Evolutionary conservation across 2,888 invertebrate species (phyloP), one percentile per base, ranked within the genome.

Genomic region (Pyrrhosoma nymphula): DNA sequence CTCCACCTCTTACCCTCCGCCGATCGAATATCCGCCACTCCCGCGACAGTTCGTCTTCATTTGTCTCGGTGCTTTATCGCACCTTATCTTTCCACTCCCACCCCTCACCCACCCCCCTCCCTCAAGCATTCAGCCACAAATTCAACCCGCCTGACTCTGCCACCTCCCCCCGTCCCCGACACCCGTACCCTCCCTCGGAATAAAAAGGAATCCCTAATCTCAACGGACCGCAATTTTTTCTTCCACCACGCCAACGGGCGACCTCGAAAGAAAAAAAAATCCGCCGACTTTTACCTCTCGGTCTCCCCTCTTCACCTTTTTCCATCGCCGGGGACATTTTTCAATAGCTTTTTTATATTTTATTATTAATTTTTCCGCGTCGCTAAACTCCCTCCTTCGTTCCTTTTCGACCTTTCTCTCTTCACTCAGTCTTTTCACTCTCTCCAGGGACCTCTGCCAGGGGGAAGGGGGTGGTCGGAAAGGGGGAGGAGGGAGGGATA

Each of bases 31-130:
- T 16, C 82, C 35, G 18, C 30, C 82, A 35, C 89, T 16, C 55
- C 56, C n/a, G 26, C 26, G 55, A 26, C 47, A 93, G 69, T 93
- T 93, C 93, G 93, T 93, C 93, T 93, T 93, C 93, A 93, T 93
- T 93, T 93, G 93, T 93, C 93, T 75, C 69, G n/a, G 47, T 47
- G 47, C 93, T 91, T 93, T 93, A 93, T 69, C 93, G 35, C 69
- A 55, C 93, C 69, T 93, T 47, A 93, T 93, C 93, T 93, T 26
- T 93, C 93, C 35, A 47, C 63, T 39, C 35, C 91, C 39, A 47
- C 2, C 47, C 47, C 2, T 4, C 47, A n/a, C 91, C 35, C 20
- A 20, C 60, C 12, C 1, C 60, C 20, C 60, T 47, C 60, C 60
- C 60, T 60, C 89, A 35, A 16, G 82, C 82, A 82, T 35, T 82